Conservation (phyloP, 2,888 invertebrate species). For the Neoascia interrupta region DNA sequence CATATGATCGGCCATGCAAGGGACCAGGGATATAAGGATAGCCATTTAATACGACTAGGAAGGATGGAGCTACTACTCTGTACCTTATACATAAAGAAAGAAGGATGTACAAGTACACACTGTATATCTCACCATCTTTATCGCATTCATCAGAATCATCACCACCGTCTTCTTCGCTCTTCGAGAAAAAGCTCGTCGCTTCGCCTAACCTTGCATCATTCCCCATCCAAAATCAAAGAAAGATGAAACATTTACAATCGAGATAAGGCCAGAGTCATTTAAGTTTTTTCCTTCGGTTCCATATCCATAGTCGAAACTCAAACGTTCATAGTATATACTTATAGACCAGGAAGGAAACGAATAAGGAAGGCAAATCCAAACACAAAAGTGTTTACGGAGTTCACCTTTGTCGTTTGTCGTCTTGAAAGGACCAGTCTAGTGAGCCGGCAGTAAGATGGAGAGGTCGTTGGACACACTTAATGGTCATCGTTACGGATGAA, state of each 20-base stretch:
- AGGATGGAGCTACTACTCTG: constrained; percentile 32
- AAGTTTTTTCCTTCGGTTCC: constrained; percentile 10
- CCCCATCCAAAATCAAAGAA: constrained; percentile 39
- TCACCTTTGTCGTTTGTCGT: constrained; percentile 15
- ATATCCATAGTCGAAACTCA: constrained; percentile 36
- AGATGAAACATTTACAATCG: constrained; percentile 34
- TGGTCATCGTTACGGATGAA: constrained; percentile 53
- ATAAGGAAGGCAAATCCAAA: constrained; percentile 33
- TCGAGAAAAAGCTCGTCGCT: constrained; percentile 23
- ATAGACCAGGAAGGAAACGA: constrained; percentile 51
- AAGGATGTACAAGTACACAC: background rate
- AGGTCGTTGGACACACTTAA: constrained; percentile 47
- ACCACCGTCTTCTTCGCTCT: constrained; percentile 42
- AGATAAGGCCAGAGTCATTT: constrained; percentile 51
- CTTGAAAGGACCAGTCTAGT: constrained; percentile 11
- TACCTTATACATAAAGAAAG: too few relatives aligned
- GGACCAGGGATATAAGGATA: constrained; percentile 63
- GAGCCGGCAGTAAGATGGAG: background rate
- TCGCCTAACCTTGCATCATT: constrained; percentile 38
- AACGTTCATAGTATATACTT: background rate
- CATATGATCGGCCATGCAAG: constrained; percentile 60
- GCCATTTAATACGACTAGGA: constrained; percentile 53
- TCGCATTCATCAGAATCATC: constrained; percentile 67
- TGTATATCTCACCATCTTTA: constrained; percentile 57
- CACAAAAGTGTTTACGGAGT: constrained; percentile 20